Evolutionary conservation across 2,888 invertebrate genomes (phyloP).

Genomic region (Mythimna vitellina): DNA sequence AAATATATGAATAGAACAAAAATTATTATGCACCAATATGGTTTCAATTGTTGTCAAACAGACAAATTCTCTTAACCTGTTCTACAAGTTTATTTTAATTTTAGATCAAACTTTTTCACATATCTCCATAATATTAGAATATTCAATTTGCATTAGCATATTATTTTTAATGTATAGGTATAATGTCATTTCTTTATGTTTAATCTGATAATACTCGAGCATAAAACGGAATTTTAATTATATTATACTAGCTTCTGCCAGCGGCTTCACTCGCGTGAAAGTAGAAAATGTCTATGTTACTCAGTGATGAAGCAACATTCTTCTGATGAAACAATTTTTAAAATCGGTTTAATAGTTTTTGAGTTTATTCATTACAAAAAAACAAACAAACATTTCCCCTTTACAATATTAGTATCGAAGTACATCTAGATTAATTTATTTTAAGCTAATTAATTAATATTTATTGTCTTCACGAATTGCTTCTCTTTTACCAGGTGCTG

Average conservation of each 20-base stretch:
- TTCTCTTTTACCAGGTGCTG: constrained; percentile 66
- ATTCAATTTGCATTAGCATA: constrained; percentile 5
- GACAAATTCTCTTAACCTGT: constrained; percentile 5
- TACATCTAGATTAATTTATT: too few relatives aligned
- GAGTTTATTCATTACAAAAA: too few relatives aligned
- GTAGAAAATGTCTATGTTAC: too few relatives aligned
- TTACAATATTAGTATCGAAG: too few relatives aligned
- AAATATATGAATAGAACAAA: not conserved
- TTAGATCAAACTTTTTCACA: constrained; percentile 17
- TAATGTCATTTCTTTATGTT: not conserved
- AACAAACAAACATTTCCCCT: too few relatives aligned
- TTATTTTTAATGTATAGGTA: not conserved
- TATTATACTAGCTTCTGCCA: not conserved
- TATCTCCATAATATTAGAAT: not conserved
- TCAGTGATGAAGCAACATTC: too few relatives aligned
- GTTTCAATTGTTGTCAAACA: not conserved
- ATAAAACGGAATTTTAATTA: not conserved
- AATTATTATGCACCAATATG: too few relatives aligned
- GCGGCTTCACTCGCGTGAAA: too few relatives aligned
- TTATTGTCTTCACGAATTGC: not conserved
- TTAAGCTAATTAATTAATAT: not conserved
- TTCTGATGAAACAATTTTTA: too few relatives aligned
- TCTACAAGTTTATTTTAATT: constrained; percentile 17
- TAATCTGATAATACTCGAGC: not conserved
- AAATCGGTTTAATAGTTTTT: too few relatives aligned